A percentile compares a stretch with the other conserved stretches of the same genome.
These are phyloP conservation scores for Epizoanthus illoricatus DNA, from an alignment of 92 coral and sea anemone species.

Conservation along the genomic window DNA sequence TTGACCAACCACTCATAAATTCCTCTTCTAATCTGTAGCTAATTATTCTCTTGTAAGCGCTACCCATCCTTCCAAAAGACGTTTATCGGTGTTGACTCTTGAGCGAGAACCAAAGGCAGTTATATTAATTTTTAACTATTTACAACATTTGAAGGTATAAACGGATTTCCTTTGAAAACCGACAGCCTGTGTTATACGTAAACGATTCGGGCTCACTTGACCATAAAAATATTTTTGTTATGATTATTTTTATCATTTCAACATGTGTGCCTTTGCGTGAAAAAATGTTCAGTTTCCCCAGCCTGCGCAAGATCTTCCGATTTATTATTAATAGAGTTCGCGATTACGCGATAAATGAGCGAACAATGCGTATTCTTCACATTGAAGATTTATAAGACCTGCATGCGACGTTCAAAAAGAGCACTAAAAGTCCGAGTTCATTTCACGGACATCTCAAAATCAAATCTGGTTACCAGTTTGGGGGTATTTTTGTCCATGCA, in stretches of 20 bases:
- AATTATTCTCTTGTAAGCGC: conserved; percentile 1
- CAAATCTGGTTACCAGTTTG: neutral
- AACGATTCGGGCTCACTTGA: neutral
- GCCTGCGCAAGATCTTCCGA: conserved; percentile 24
- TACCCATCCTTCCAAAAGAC: neutral
- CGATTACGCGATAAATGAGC: neutral
- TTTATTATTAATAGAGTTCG: conserved; percentile 26
- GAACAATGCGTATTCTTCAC: conserved; percentile 32
- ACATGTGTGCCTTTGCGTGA: conserved; percentile 39
- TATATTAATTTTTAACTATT: conserved; percentile 4
- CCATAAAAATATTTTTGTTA: neutral
- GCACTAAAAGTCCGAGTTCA: conserved; percentile 16
- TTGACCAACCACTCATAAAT: neutral
- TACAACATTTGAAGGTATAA: neutral
- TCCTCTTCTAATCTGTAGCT: conserved; percentile 18
- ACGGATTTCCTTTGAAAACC: neutral
- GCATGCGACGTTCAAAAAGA: conserved; percentile 16
- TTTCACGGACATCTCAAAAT: conserved; percentile 3
- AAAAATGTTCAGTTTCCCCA: conserved; percentile 10
- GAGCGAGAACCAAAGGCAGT: neutral
- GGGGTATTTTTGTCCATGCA: neutral
- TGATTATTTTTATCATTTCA: conserved; percentile 11
- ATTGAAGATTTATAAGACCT: conserved; percentile 41
- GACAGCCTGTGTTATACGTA: neutral
- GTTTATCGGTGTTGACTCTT: conserved; percentile 1